Conservation (phyloP, 2,113 vertebrate genomes). For the Miniopterus natalensis region DNA sequence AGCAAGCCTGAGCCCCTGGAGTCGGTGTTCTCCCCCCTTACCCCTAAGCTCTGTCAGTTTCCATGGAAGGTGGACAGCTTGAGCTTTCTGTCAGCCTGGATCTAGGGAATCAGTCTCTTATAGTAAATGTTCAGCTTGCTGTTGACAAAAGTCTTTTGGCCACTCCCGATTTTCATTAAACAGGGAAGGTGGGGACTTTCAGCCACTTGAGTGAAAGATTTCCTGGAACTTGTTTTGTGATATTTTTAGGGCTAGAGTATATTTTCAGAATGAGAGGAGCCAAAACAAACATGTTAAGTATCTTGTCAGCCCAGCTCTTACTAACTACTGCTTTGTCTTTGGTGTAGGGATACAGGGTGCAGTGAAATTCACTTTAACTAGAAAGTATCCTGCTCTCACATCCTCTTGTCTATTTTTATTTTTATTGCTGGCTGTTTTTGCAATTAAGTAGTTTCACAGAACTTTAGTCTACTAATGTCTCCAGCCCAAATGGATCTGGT, state of each 20-base stretch:
- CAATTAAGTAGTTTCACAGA: not conserved
- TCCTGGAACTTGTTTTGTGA: not conserved
- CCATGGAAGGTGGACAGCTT: not conserved
- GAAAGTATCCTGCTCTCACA: no score
- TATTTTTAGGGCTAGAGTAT: not conserved
- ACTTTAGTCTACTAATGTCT: not conserved
- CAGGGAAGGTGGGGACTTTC: not conserved
- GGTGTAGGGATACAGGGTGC: not conserved
- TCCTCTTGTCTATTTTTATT: not conserved
- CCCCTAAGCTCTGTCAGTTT: not conserved
- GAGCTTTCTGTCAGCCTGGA: not conserved
- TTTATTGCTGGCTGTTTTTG: not conserved
- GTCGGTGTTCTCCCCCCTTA: not conserved
- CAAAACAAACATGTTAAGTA: not conserved
- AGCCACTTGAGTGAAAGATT: not conserved
- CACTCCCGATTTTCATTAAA: not conserved
- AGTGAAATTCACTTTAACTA: not conserved
- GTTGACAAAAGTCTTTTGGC: not conserved
- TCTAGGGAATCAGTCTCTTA: not conserved
- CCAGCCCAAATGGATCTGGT: not conserved
- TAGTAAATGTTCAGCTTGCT: not conserved
- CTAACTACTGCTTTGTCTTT: not conserved
- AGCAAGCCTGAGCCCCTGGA: not conserved
- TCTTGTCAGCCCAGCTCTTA: not conserved
- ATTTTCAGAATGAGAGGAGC: conserved; percentile 4